Percentiles rank a stretch among this genome's conserved stretches.
Evolutionary conservation across 2,113 vertebrate genomes (phyloP).

Genomic region (Lophura nycthemera): DNA sequence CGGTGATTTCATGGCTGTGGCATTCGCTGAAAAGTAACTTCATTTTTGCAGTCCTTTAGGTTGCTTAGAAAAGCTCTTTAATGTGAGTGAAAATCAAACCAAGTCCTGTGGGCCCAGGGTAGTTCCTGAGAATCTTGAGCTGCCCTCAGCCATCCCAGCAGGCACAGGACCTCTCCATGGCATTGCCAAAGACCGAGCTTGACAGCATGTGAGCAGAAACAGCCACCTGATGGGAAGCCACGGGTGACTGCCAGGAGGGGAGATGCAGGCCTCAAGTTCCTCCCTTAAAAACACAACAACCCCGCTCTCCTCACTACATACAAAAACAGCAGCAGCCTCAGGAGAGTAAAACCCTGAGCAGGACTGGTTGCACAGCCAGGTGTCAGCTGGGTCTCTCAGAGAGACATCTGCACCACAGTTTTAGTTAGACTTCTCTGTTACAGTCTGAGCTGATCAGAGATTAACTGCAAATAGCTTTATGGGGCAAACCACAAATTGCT

Average conservation of each 20-base stretch:
- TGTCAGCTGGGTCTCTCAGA: not conserved
- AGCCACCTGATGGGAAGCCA: not conserved
- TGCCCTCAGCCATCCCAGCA: not conserved
- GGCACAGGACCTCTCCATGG: not conserved
- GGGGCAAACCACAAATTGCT: not conserved
- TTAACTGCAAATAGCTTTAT: not conserved
- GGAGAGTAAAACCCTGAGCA: not conserved
- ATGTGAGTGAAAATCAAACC: not conserved
- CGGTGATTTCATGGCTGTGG: not conserved
- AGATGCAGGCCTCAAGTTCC: not conserved
- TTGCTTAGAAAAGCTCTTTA: constrained; percentile 2
- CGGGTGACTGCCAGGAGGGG: not conserved
- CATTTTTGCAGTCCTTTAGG: not conserved
- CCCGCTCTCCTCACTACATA: not conserved
- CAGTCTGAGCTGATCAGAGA: not conserved
- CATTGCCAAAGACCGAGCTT: not conserved
- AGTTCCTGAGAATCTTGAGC: not conserved
- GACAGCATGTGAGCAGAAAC: not conserved
- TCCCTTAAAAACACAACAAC: not conserved
- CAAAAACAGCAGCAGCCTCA: not conserved
- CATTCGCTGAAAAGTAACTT: not conserved
- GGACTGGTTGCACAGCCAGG: not conserved
- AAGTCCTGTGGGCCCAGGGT: not conserved
- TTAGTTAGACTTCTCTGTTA: not conserved
- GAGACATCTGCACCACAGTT: not conserved